Percentiles rank a stretch among this genome's conserved stretches.
phyloP scores from a whole-genome alignment of 2,797 vertebrate genomes.

The Anguilla megastoma region DNA sequence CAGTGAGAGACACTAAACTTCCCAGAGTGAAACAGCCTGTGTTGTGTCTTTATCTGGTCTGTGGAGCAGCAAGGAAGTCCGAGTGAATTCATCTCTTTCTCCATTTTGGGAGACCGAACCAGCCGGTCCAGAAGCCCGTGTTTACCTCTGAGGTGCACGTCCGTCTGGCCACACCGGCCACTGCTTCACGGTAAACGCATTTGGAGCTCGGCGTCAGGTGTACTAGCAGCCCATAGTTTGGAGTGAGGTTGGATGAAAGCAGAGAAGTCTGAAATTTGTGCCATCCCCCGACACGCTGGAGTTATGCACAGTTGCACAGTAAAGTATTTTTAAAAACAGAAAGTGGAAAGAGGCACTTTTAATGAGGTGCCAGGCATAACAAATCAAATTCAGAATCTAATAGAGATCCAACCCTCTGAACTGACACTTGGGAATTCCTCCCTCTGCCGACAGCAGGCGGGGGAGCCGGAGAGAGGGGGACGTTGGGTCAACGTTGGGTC shows the following conservation, averaged over 20 bases:
- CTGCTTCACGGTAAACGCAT: slow-evolving; percentile 29
- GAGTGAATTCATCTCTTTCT: neutral
- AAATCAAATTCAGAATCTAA: neutral
- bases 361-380: neutral
- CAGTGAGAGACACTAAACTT: neutral
- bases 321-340: neutral
- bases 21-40: neutral
- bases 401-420: neutral
- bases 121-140: slow-evolving; percentile 18
- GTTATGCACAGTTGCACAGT: neutral
- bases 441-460: neutral
- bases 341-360: neutral
- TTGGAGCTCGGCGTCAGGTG: neutral
- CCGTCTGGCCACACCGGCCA: slow-evolving; percentile 43
- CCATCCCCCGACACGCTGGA: neutral
- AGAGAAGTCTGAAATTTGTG: neutral
- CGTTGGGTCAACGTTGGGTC: neutral
- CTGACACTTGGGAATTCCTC: neutral
- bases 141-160: slow-evolving; percentile 44
- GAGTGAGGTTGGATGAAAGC: slow-evolving; percentile 24
- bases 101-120: neutral
- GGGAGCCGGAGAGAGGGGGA: slow-evolving; percentile 30
- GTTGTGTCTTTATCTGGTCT: neutral
- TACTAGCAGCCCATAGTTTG: slow-evolving; percentile 1
- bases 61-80: neutral